Conservation (phyloP, 2,113 vertebrate genomes). For the Nothobranchius kuhntae region DNA sequence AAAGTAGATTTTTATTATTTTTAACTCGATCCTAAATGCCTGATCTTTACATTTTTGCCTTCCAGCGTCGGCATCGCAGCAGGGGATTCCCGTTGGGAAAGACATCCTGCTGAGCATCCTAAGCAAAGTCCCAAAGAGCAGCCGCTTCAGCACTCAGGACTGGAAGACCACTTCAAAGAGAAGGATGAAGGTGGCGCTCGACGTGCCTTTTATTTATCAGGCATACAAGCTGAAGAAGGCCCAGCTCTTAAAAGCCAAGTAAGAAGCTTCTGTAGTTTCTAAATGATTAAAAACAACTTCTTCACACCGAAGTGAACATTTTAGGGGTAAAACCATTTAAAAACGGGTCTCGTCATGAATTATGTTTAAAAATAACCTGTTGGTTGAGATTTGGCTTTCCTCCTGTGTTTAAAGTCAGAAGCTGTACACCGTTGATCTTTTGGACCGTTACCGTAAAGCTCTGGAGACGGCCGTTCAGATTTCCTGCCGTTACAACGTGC, state of each 20-base stretch:
- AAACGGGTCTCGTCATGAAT: too few species aligned
- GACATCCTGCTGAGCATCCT: slow-evolving; percentile 68
- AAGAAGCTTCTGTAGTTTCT: background rate
- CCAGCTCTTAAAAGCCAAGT: slow-evolving; percentile 74
- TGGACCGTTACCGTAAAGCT: slow-evolving; percentile 81
- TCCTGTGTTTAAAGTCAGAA: slow-evolving; percentile 59
- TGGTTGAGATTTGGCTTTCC: background rate
- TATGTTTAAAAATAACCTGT: too few species aligned
- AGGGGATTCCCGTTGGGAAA: slow-evolving; percentile 2
- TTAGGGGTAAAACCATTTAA: too few species aligned
- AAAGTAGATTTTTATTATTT: too few species aligned
- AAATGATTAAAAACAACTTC: too few species aligned
- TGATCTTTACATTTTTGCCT: background rate
- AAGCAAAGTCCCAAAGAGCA: slow-evolving; percentile 61
- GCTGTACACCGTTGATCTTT: slow-evolving; percentile 50
- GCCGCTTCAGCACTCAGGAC: background rate
- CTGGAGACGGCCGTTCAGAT: slow-evolving; percentile 84
- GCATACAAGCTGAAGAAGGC: slow-evolving; percentile 70
- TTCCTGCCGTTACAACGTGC: slow-evolving; percentile 83
- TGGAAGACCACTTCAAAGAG: slow-evolving; percentile 45
- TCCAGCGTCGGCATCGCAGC: slow-evolving; percentile 26
- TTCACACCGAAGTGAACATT: too few species aligned
- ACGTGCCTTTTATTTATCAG: slow-evolving; percentile 76
- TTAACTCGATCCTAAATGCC: background rate
- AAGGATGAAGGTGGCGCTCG: slow-evolving; percentile 66